Percentiles rank a stretch among this genome's conserved stretches.
Conservation (phyloP, 2,797 vertebrate genomes). For the Phoxinus dragarum region DNA sequence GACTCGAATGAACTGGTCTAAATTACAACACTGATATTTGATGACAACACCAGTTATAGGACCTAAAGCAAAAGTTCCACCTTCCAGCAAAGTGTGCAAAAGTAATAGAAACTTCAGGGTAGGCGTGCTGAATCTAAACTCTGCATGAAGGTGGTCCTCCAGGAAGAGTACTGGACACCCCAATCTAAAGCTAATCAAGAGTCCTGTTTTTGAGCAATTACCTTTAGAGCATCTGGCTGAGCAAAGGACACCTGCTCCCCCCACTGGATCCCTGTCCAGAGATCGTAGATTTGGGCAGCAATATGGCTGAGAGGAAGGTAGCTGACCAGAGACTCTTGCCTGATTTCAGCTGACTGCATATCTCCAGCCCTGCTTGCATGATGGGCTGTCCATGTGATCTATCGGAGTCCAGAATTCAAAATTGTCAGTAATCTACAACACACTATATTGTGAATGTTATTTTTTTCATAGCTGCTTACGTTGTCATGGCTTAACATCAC, state of each 20-base stretch:
- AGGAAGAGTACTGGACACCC: no score
- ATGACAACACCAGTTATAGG: background rate
- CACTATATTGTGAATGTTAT: background rate
- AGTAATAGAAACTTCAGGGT: background rate
- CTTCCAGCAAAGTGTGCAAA: background rate
- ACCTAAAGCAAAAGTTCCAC: background rate
- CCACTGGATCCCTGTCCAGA: conserved; percentile 88
- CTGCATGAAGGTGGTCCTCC: background rate
- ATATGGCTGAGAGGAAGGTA: conserved; percentile 91
- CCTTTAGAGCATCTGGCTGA: conserved; percentile 89
- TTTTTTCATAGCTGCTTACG: conserved; percentile 66
- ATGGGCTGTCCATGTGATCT: conserved; percentile 89
- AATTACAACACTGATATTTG: background rate
- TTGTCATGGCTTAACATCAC: conserved; percentile 93
- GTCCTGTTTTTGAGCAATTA: conserved; percentile 58
- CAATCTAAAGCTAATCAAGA: background rate
- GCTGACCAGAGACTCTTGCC: conserved; percentile 86
- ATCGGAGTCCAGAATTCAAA: conserved; percentile 43
- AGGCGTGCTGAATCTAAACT: background rate
- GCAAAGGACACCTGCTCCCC: conserved; percentile 88
- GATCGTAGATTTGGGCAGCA: conserved; percentile 88
- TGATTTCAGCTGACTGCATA: conserved; percentile 83
- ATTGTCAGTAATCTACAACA: conserved; percentile 3
- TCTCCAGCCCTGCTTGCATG: conserved; percentile 81
- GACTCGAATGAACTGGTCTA: background rate